These are phyloP conservation scores for Lordiphosa mommai DNA, from an alignment of 1,140 invertebrate genomes.

Conservation along the genomic window DNA sequence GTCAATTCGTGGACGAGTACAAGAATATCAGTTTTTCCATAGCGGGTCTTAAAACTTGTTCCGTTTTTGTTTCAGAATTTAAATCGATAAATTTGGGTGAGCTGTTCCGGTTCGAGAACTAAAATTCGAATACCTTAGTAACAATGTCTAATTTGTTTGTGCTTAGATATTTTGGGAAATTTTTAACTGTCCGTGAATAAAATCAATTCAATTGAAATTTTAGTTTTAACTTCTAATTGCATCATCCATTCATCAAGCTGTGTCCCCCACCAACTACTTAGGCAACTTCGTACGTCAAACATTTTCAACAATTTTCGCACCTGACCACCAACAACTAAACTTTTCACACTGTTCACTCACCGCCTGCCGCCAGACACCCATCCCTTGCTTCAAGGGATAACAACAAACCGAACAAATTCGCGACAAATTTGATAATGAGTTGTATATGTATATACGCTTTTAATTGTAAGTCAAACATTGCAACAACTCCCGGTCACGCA, in stretches of 20 bases:
- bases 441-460: constrained; percentile 42
- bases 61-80: too few relatives aligned
- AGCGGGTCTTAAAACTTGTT: too few relatives aligned
- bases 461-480: constrained; percentile 75
- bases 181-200: too few relatives aligned
- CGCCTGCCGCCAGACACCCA: background rate
- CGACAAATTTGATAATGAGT: constrained; percentile 74
- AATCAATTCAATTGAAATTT: too few relatives aligned
- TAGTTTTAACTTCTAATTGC: too few relatives aligned
- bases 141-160: too few relatives aligned
- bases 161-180: too few relatives aligned
- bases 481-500: constrained; percentile 68
- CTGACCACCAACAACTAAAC: constrained; percentile 31
- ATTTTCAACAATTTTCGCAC: constrained; percentile 41
- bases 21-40: too few relatives aligned
- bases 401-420: constrained; percentile 47
- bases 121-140: too few relatives aligned
- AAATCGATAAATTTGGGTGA: too few relatives aligned
- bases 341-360: background rate
- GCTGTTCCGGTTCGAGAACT: too few relatives aligned
- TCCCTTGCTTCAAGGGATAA: constrained; percentile 1
- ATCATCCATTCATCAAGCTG: constrained; percentile 10
- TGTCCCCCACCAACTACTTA: background rate
- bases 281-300: constrained; percentile 5
- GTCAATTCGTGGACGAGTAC: too few relatives aligned